A percentile compares a stretch with the other conserved stretches of the same genome.
phyloP scores from a whole-genome alignment of 2,888 invertebrate species.

The Ophonus ardosiacus region DNA sequence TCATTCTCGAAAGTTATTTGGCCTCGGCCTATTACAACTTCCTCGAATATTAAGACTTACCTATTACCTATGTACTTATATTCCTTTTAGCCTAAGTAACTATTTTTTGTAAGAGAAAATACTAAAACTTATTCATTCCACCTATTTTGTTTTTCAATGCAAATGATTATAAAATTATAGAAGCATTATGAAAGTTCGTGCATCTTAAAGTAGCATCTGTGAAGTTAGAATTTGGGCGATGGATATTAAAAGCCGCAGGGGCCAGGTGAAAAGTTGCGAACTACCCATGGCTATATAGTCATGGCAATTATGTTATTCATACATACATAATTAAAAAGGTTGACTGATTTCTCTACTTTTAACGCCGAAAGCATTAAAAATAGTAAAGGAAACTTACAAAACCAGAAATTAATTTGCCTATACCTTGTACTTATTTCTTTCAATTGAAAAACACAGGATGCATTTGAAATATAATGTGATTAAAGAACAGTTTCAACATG shows the following conservation, averaged over 20 bases:
- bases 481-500: too few relatives aligned
- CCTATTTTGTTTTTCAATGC: background rate
- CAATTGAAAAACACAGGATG: too few relatives aligned
- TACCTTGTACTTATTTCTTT: too few relatives aligned
- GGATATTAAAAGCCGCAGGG: conserved; percentile 6
- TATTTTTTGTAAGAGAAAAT: background rate
- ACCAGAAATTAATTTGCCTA: too few relatives aligned
- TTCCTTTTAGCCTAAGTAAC: background rate
- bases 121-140: background rate
- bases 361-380: too few relatives aligned
- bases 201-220: background rate
- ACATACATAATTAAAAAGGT: conserved; percentile 2
- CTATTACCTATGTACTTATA: background rate
- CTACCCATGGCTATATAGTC: background rate
- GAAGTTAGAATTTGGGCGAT: conserved; percentile 18
- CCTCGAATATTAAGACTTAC: too few relatives aligned
- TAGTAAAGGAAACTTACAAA: too few relatives aligned
- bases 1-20: too few relatives aligned
- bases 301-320: conserved; percentile 3
- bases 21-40: too few relatives aligned
- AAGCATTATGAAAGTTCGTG: background rate
- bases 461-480: too few relatives aligned
- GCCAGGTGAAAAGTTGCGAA: conserved; percentile 28
- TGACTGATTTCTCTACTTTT: background rate
- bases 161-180: background rate